Percentiles rank a stretch among this genome's conserved stretches.
Conservation (phyloP, 2,797 vertebrate genomes). For the Leptoclinus maculatus region DNA sequence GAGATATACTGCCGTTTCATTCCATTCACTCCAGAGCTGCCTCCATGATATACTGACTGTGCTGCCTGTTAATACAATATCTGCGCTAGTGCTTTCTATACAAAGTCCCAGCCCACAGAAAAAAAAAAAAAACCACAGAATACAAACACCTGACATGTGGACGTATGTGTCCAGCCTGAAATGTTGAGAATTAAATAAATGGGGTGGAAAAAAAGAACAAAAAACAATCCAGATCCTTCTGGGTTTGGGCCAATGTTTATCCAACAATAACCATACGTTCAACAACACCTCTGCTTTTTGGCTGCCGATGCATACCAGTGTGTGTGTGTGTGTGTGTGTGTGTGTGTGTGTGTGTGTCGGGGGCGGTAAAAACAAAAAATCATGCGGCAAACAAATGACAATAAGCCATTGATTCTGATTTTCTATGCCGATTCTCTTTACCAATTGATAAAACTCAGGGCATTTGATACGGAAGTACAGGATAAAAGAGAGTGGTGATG, state of each 20-base stretch:
- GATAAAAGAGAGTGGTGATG: slow-evolving; percentile 67
- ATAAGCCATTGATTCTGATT: slow-evolving; percentile 76
- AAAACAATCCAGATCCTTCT: slow-evolving; percentile 67
- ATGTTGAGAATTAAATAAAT: slow-evolving; percentile 46
- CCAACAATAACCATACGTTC: slow-evolving; percentile 82
- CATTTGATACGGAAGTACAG: slow-evolving; percentile 83
- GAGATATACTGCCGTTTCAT: slow-evolving; percentile 76
- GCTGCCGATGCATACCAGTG: slow-evolving; percentile 37
- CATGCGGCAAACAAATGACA: slow-evolving; percentile 68
- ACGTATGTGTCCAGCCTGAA: slow-evolving; percentile 43
- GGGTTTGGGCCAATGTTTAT: slow-evolving; percentile 78
- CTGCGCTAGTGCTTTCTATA: slow-evolving; percentile 56
- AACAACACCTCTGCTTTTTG: slow-evolving; percentile 75
- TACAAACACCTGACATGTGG: slow-evolving; percentile 45
- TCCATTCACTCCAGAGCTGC: slow-evolving; percentile 71
- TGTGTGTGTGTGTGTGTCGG: slow-evolving; percentile 27
- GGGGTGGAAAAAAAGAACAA: slow-evolving; percentile 44
- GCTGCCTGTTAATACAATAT: slow-evolving; percentile 71
- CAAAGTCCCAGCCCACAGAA: slow-evolving; percentile 27
- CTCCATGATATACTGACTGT: slow-evolving; percentile 71
- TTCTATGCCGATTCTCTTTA: slow-evolving; percentile 72
- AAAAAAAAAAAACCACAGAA: slow-evolving; percentile 3
- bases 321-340: slow-evolving; percentile 15
- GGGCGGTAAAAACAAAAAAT: slow-evolving; percentile 43
- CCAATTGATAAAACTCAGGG: slow-evolving; percentile 83